Evolutionary conservation across 2,797 vertebrate species (phyloP).

Genomic region (Threskiornis aethiopicus): DNA sequence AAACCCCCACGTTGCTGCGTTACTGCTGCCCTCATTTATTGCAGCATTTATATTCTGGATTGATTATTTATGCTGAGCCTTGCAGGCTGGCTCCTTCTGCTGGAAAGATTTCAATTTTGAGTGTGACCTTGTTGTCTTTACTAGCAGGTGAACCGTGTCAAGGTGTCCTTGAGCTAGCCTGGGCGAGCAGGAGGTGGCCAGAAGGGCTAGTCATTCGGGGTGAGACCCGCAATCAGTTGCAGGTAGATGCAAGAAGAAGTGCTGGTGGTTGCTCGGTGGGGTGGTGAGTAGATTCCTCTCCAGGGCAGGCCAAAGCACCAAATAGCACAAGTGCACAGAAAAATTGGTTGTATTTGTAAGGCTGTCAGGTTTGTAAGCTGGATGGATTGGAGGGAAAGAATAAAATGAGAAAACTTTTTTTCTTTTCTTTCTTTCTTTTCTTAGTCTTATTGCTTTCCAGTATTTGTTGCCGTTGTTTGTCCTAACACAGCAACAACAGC

Average conservation of each 20-base stretch:
- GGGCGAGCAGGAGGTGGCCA: background rate
- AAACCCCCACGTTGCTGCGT: background rate
- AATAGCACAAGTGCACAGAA: background rate
- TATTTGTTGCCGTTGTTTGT: background rate
- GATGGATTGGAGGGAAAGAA: background rate
- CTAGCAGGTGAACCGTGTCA: background rate
- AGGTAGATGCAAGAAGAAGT: background rate
- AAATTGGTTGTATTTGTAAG: background rate
- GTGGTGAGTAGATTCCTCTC: background rate
- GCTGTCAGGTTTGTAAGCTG: background rate
- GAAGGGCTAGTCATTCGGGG: too few species aligned
- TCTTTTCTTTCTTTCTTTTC: background rate
- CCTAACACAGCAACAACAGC: background rate
- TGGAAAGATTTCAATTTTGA: background rate
- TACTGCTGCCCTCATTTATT: background rate
- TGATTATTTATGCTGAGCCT: background rate
- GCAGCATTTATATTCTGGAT: background rate
- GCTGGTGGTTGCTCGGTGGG: background rate
- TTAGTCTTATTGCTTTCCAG: background rate
- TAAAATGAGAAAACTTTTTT: background rate
- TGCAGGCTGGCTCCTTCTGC: background rate
- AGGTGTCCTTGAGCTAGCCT: background rate
- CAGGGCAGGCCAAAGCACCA: background rate
- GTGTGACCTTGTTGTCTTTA: background rate
- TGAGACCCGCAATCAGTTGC: accelerated